phyloP scores from a whole-genome alignment of 2,888 invertebrate genomes.

The Lomographa bimaculata region DNA sequence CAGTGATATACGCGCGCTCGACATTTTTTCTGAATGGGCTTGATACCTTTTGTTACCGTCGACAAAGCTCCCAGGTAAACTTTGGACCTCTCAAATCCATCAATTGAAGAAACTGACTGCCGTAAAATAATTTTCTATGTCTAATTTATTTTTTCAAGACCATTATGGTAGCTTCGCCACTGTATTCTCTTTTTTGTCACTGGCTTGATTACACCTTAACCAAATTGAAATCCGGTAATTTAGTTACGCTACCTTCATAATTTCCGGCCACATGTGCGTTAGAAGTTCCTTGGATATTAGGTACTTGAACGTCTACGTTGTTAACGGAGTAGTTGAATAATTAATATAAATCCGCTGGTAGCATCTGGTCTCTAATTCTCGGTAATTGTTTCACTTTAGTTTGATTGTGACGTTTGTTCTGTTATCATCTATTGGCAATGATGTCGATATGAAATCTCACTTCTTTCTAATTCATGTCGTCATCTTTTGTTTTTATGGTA shows the following conservation, averaged over 20 bases:
- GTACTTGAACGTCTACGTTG: constrained; percentile 17
- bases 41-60: constrained; percentile 1
- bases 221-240: constrained; percentile 44
- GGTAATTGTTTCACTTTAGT: constrained; percentile 9
- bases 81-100: background rate
- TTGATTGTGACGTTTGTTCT: constrained; percentile 6
- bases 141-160: constrained; percentile 45
- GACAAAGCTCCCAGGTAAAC: constrained; percentile 10
- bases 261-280: constrained; percentile 33
- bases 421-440: too few species aligned
- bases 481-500: too few species aligned
- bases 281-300: constrained; percentile 23
- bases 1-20: background rate
- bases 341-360: constrained; percentile 16
- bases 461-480: too few species aligned
- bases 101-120: background rate
- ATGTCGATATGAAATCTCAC: too few species aligned
- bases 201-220: constrained; percentile 40
- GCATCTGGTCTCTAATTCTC: constrained; percentile 14
- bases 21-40: constrained; percentile 4
- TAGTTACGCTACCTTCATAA: constrained; percentile 38
- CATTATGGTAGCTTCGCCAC: constrained; percentile 26
- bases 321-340: constrained; percentile 16
- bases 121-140: constrained; percentile 3
- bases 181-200: constrained; percentile 37